Percentiles rank a stretch among this genome's conserved stretches.
Conservation (phyloP, 2,113 vertebrate species). For the Chelonoidis abingdonii region DNA sequence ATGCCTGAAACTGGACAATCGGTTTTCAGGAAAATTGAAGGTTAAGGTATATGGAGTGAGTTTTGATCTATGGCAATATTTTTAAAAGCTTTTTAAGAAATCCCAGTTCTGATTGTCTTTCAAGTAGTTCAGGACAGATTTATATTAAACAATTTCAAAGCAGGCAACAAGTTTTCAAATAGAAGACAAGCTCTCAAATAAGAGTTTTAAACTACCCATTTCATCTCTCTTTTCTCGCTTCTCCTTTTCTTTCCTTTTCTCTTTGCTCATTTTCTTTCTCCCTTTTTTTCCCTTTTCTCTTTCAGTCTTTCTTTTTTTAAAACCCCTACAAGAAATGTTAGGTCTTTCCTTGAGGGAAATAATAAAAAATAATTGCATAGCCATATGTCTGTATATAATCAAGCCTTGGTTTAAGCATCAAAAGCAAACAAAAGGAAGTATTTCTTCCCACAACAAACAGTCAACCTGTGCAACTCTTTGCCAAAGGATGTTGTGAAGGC, state of each 20-base stretch:
- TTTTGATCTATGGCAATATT: neutral
- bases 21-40: neutral
- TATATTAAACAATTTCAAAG: neutral
- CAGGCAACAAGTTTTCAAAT: neutral
- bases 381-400: neutral
- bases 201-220: neutral
- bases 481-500: too few species aligned
- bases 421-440: neutral
- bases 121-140: too few species aligned
- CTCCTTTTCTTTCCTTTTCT: neutral
- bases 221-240: neutral
- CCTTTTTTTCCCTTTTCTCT: too few species aligned
- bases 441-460: too few species aligned
- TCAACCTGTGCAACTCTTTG: too few species aligned
- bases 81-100: neutral
- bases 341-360: neutral
- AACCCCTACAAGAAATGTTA: neutral
- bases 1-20: neutral
- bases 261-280: too few species aligned
- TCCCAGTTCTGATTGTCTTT: neutral
- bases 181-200: neutral
- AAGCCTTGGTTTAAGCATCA: neutral
- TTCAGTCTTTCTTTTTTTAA: neutral
- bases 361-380: neutral
- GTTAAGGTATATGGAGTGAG: neutral